Conservation (phyloP, 2,797 vertebrate genomes). For the Mus minutoides region DNA sequence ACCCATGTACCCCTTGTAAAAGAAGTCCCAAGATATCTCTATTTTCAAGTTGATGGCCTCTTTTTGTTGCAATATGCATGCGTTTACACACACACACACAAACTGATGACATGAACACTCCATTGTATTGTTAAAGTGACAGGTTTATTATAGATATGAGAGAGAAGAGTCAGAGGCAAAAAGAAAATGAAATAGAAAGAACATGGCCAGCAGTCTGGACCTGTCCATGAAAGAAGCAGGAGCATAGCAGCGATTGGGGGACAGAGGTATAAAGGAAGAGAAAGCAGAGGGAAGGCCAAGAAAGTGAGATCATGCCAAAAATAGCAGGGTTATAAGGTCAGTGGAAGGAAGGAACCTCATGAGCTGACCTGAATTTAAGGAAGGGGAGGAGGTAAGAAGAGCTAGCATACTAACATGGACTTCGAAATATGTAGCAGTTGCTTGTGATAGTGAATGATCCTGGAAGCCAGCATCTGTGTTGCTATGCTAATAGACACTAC, state of each 20-base stretch:
- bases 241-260: neutral
- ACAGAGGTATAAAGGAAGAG: neutral
- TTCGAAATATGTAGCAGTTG: neutral
- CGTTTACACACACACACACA: neutral
- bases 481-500: too few species aligned
- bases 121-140: neutral
- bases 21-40: rapidly evolving
- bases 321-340: neutral
- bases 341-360: neutral
- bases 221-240: neutral
- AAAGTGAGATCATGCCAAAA: too few species aligned
- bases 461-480: neutral
- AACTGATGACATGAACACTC: neutral
- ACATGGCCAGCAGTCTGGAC: too few species aligned
- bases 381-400: neutral
- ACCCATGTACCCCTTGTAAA: neutral
- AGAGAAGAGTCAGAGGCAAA: neutral
- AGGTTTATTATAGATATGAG: neutral
- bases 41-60: too few species aligned
- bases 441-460: neutral
- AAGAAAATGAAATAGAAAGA: neutral
- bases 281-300: neutral
- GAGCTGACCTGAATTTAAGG: neutral
- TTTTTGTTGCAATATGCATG: too few species aligned
- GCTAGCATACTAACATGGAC: too few species aligned